A percentile compares a stretch with the other conserved stretches of the same genome.
These are phyloP conservation scores for Drosophila austrosaltans DNA, from an alignment of 2,888 invertebrate species.

Conservation along the genomic window DNA sequence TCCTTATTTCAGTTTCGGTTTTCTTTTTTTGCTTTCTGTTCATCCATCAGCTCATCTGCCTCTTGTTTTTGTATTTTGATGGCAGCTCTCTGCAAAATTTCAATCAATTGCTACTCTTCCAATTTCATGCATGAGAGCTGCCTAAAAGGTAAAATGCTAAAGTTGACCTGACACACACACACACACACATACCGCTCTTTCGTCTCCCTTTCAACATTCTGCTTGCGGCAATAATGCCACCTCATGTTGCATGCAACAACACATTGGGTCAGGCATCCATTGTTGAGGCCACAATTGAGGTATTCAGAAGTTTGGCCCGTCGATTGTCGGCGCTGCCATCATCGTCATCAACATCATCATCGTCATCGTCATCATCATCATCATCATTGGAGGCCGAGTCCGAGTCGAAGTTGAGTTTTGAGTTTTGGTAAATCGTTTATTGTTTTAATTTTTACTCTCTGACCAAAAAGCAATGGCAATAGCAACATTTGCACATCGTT, in stretches of 20 bases:
- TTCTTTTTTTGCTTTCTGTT: conserved; percentile 30
- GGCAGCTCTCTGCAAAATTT: conserved; percentile 70
- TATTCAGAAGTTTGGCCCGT: conserved; percentile 65
- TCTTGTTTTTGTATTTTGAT: conserved; percentile 52
- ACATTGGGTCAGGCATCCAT: conserved; percentile 1
- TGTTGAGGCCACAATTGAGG: conserved; percentile 53
- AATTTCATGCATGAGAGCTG: conserved; percentile 78
- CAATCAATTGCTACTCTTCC: conserved; percentile 78
- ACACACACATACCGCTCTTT: conserved; percentile 1
- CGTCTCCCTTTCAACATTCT: background rate
- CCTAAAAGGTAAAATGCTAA: conserved; percentile 76
- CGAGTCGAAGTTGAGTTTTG: conserved; percentile 15
- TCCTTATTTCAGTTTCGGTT: conserved; percentile 56
- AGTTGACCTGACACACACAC: conserved; percentile 60
- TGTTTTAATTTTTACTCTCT: conserved; percentile 67
- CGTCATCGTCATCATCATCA: background rate
- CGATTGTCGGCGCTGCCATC: background rate
- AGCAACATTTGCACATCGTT: conserved; percentile 68
- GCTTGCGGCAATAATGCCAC: conserved; percentile 9
- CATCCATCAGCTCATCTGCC: conserved; percentile 20
- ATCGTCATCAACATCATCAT: conserved; percentile 6
- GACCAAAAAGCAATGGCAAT: conserved; percentile 22
- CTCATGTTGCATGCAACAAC: conserved; percentile 13
- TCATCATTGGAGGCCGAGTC: background rate
- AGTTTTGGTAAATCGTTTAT: conserved; percentile 55